These are phyloP conservation scores for Melierax canorus DNA, from an alignment of 2,113 vertebrate species.

Conservation along the genomic window DNA sequence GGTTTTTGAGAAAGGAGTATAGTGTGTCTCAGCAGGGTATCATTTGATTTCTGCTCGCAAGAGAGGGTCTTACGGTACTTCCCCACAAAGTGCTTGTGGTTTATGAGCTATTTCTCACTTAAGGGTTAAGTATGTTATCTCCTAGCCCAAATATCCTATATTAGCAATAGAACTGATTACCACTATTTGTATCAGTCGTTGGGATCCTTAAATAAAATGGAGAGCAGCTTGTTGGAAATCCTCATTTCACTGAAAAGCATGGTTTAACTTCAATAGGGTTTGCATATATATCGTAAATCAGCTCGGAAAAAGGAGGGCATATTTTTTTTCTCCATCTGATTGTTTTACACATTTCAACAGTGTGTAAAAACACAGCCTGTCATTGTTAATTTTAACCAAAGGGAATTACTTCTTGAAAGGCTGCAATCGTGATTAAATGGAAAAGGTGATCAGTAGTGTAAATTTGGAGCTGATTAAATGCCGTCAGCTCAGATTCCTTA, in stretches of 20 bases:
- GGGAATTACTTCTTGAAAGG: slow-evolving; percentile 55
- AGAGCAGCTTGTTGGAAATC: slow-evolving; percentile 55
- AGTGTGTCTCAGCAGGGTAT: slow-evolving; percentile 41
- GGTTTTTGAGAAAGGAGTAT: slow-evolving; percentile 27
- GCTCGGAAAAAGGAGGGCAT: slow-evolving; percentile 34
- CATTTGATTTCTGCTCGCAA: slow-evolving; percentile 9
- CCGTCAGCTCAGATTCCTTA: slow-evolving; percentile 42
- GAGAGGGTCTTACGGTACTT: slow-evolving; percentile 6
- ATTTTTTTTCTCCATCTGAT: slow-evolving; percentile 36
- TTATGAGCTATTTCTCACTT: slow-evolving; percentile 56
- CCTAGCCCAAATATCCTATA: slow-evolving; percentile 12
- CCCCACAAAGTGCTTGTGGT: slow-evolving; percentile 21
- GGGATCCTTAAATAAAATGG: slow-evolving; percentile 53
- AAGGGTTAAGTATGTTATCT: slow-evolving; percentile 51
- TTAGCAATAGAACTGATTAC: slow-evolving; percentile 24
- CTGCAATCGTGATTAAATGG: slow-evolving; percentile 39
- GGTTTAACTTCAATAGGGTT: slow-evolving; percentile 69
- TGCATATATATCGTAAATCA: slow-evolving; percentile 66
- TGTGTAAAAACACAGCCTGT: slow-evolving; percentile 54
- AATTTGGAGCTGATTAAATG: slow-evolving; percentile 66
- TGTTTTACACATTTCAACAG: slow-evolving; percentile 51
- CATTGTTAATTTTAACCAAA: slow-evolving; percentile 60
- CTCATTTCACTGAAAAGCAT: slow-evolving; percentile 64
- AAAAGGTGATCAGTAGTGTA: slow-evolving; percentile 65
- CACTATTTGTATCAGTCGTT: slow-evolving; percentile 24